These are phyloP conservation scores for Volucella bombylans DNA, from an alignment of 2,888 invertebrate species.

Conservation along the genomic window DNA sequence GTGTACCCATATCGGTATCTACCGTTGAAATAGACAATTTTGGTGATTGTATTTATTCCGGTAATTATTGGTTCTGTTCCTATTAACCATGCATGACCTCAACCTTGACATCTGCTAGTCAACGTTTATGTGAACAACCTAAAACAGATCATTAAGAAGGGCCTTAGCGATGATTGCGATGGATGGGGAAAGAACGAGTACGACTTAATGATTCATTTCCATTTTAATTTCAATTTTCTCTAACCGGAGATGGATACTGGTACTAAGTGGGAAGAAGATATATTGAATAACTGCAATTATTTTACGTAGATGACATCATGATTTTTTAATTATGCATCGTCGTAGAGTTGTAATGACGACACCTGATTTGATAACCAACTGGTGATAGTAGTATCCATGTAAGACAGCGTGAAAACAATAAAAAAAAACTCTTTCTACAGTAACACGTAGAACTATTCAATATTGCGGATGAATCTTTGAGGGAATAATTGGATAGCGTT, in stretches of 20 bases:
- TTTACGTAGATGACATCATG: slow-evolving; percentile 54
- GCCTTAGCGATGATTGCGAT: background rate
- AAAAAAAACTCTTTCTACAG: slow-evolving; percentile 3
- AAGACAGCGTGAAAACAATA: background rate
- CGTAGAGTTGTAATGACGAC: slow-evolving; percentile 5
- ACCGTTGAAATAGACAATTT: too few relatives aligned
- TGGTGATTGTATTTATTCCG: too few relatives aligned
- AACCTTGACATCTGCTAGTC: slow-evolving; percentile 1
- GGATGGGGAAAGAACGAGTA: background rate
- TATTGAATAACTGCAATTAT: slow-evolving; percentile 42
- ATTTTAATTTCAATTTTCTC: slow-evolving; percentile 13
- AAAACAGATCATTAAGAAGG: too few relatives aligned
- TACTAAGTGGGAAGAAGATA: slow-evolving; percentile 29
- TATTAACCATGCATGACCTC: background rate
- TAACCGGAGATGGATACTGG: slow-evolving; percentile 49
- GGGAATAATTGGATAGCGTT: slow-evolving; percentile 22
- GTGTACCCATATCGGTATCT: too few relatives aligned
- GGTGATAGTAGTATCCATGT: background rate
- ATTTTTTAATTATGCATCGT: slow-evolving; percentile 35
- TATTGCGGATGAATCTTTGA: slow-evolving; percentile 42
- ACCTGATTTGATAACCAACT: slow-evolving; percentile 19
- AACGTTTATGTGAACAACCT: background rate
- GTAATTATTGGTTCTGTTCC: too few relatives aligned
- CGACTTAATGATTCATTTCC: slow-evolving; percentile 51
- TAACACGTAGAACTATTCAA: background rate